phyloP scores from a whole-genome alignment of 1,140 invertebrate species.

The Fopius arisanus region DNA sequence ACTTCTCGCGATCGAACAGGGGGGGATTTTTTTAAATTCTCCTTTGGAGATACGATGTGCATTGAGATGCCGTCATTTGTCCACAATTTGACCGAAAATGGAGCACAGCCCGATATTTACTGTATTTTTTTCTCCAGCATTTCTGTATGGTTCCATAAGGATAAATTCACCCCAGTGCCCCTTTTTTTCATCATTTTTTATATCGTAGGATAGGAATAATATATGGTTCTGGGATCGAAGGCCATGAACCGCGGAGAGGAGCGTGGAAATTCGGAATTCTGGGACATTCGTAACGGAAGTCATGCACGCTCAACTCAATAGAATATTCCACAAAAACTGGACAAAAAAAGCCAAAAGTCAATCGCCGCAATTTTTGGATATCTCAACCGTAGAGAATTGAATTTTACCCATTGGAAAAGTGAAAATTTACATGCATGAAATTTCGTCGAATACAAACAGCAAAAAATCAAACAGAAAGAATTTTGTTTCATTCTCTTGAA shows the following conservation, averaged over 20 bases:
- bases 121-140: slow-evolving; percentile 4
- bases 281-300: slow-evolving; percentile 39
- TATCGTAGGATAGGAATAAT: slow-evolving; percentile 29
- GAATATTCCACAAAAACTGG: not conserved
- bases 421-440: not conserved
- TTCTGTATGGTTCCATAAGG: not conserved
- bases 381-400: not conserved
- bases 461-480: not conserved
- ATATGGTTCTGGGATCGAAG: slow-evolving; percentile 47
- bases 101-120: slow-evolving; percentile 45
- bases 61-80: slow-evolving; percentile 53
- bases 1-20: slow-evolving; percentile 34
- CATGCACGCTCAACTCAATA: not conserved
- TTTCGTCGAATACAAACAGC: not conserved
- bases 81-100: slow-evolving; percentile 56
- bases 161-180: slow-evolving; percentile 7
- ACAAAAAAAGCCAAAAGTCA: not conserved
- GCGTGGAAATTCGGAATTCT: slow-evolving; percentile 52
- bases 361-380: not conserved
- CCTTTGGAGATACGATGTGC: not conserved
- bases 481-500: not conserved
- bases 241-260: slow-evolving; percentile 41
- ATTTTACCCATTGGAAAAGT: not conserved
- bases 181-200: slow-evolving; percentile 20
- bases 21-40: slow-evolving; percentile 25